Base-by-base conservation (phyloP, 2,888 invertebrate species). In the Rambutsinella grinnellia region DNA sequence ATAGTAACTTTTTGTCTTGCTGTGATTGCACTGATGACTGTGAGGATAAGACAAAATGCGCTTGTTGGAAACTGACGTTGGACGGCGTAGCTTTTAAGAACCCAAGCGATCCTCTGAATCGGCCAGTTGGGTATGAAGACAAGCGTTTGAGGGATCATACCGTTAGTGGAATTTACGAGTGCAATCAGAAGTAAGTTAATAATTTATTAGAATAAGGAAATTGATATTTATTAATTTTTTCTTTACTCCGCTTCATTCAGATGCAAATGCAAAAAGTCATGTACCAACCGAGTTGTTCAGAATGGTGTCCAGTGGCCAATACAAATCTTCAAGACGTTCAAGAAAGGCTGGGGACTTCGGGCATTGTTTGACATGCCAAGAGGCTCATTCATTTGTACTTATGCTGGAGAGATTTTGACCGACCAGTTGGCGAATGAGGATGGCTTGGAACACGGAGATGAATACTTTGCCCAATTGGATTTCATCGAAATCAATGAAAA, bases 391-490 rank as follows among this genome's bases (percentile, higher is more conserved):
- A 92, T 99, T 28, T 97, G 98, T 85, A 94, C 96, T 28, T 99
- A 99, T 87, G 96, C 97, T 0, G 99, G 99, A 0, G 90, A 94
- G 83, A 87, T 99, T 63, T 90, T 97, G 5, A 97, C 96, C 0
- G 98, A 99, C 85, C 92, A 93, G 49, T 92, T 91, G 49, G 94
- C 94, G 0, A 94, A 94, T 85, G 89, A 93, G 87, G 88, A 87
- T 78, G 97, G 96, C 0, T 89, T 93, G 82, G 92, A 93, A 85
- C 94, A 93, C 83, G 97, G 97, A 0, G 98, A 98, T 86, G 97
- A 97, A 85, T 99, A 99, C 85, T 90, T 98, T 66, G 98, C 99
- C 0, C 99, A 99, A 86, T 87, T 99, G 82, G 99, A 99, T 87
- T 96, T 97, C 85, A 96, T 99, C 23, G 98, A 99, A 87, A 94